Base-by-base conservation (phyloP, 2,888 invertebrate genomes). In the Keiferia lycopersicella region DNA sequence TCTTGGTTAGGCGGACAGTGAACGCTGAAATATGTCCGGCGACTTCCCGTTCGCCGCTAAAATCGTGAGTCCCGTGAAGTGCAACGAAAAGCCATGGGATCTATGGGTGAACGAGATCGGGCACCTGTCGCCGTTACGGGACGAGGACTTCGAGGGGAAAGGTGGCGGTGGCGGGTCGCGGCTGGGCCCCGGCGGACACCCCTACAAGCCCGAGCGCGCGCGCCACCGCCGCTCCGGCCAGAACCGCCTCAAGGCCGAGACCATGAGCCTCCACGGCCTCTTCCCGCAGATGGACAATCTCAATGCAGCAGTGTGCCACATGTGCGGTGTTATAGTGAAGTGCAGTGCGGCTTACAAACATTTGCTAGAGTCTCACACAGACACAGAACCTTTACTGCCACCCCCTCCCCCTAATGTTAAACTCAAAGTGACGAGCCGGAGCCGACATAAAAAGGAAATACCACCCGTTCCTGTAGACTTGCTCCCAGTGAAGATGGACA, bases 231-330 rank as follows among this genome's bases (percentile, higher is more conserved):
- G 90, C 68, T 80, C 88, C n/a, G 84, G 92, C 66, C 89, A 93
- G 69, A 91, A 93, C 75, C 91, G 93, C 10, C 87, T 94, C 62
- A 87, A 87, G 66, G 80, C 83, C 69, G 86, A 93, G 85, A 94
- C 94, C 82, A 96, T 96, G 94, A 93, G 93, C 72, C 93, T 96
- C 65, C 96, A 95, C 84, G 96, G 96, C 58, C 92, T 95, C 75
- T 95, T 95, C 76, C 96, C 96, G 26, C 95, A 96, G 76, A 93
- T 94, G 84, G 96, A 96, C 86, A 93, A 94, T 68, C 94, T 96
- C 74, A 94, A 94, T 80, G 94, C 96, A 67, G 95, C 96, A 66
- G 94, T 96, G 73, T 96, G 96, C 86, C 95, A 95, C 84, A 92
- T 94, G 82, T 96, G 96, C 83, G 94, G 94, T 70, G 93, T 94